Conservation (phyloP, 2,797 vertebrate genomes). For the Channa striata region DNA sequence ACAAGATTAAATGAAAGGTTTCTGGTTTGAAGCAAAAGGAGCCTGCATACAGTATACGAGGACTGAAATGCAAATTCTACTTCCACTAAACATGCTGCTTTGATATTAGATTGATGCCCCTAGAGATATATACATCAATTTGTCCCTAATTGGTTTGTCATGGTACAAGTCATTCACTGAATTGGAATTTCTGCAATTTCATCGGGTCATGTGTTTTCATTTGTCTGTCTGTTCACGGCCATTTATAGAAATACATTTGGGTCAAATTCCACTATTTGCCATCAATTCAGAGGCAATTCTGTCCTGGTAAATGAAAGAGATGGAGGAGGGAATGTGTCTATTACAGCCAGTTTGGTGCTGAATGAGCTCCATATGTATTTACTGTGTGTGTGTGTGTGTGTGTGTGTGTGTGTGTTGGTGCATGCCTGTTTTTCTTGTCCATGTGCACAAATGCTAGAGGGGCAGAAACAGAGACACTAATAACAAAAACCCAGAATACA, state of each 20-base stretch:
- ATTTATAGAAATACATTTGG: conserved; percentile 66
- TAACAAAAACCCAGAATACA: conserved; percentile 28
- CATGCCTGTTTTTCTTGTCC: background rate
- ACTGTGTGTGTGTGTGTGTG: conserved; percentile 39
- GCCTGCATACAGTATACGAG: background rate
- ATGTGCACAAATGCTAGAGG: conserved; percentile 19
- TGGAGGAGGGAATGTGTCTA: conserved; percentile 65
- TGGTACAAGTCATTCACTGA: conserved; percentile 37
- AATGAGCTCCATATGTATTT: conserved; percentile 74
- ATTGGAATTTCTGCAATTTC: conserved; percentile 62
- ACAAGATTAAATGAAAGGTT: background rate
- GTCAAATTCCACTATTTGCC: conserved; percentile 73
- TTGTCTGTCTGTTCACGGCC: conserved; percentile 56
- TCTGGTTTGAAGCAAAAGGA: background rate
- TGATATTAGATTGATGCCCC: conserved; percentile 47
- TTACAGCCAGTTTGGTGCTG: conserved; percentile 69
- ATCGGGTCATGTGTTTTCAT: conserved; percentile 68
- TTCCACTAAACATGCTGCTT: conserved; percentile 17
- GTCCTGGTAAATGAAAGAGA: conserved; percentile 68
- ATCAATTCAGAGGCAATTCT: conserved; percentile 73
- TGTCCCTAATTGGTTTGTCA: conserved; percentile 61
- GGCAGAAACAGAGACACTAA: conserved; percentile 24
- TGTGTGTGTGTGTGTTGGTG: background rate
- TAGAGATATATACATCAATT: conserved; percentile 47
- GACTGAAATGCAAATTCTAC: conserved; percentile 26